Evolutionary conservation across 1,140 invertebrate species (phyloP).

Genomic region (Eurosta solidaginis): DNA sequence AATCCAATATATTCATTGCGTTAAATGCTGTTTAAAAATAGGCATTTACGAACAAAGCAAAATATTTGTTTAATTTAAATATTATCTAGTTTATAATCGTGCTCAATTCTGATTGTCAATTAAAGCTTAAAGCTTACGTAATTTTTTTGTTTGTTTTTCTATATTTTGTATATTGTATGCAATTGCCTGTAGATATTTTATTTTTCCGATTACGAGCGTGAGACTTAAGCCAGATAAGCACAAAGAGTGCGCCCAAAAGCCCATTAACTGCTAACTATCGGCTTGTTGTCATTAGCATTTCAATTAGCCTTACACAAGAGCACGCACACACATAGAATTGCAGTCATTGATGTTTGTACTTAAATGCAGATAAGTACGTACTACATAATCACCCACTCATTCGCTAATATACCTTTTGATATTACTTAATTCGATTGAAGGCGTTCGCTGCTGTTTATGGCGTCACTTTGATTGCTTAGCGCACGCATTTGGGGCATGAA

Average conservation of each 20-base stretch:
- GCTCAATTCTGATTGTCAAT: not conserved
- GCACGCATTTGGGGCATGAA: not conserved
- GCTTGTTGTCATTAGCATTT: not conserved
- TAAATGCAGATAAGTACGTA: not conserved
- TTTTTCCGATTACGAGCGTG: not conserved
- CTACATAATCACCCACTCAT: not conserved
- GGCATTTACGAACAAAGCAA: too few relatives aligned
- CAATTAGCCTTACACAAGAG: not conserved
- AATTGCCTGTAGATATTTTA: not conserved
- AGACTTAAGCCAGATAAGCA: not conserved
- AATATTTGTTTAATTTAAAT: not conserved
- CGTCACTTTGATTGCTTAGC: constrained; percentile 5
- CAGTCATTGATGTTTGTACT: not conserved
- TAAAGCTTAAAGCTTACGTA: not conserved
- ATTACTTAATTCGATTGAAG: constrained; percentile 15
- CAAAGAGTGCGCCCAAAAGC: constrained; percentile 4
- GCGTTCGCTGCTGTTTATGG: constrained; percentile 7
- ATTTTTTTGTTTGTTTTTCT: not conserved
- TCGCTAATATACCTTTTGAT: not conserved
- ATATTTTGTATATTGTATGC: not conserved
- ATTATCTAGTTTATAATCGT: not conserved
- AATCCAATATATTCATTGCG: too few relatives aligned
- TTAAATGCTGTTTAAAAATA: too few relatives aligned
- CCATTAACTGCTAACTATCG: not conserved
- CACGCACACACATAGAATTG: not conserved